Evolutionary conservation across 2,797 vertebrate genomes (phyloP).

Genomic region (Crax fasciolata): DNA sequence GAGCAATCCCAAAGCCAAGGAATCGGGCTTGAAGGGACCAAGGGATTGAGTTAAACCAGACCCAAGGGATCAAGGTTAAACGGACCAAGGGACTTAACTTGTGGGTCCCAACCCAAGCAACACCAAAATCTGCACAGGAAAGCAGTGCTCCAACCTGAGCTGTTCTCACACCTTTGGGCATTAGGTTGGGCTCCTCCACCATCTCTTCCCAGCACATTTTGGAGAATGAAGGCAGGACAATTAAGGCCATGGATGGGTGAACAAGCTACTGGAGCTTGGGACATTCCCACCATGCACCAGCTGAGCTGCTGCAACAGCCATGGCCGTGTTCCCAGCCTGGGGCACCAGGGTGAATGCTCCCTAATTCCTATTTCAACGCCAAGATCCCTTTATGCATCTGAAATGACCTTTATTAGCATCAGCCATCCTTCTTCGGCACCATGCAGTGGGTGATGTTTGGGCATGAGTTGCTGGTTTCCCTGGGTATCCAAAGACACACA

Average conservation of each 20-base stretch:
- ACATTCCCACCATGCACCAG: not conserved
- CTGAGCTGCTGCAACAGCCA: too few relatives aligned
- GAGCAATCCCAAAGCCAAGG: not conserved
- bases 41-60: not conserved
- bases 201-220: not conserved
- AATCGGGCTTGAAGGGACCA: fast-evolving
- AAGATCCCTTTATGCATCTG: not conserved
- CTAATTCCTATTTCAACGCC: too few relatives aligned
- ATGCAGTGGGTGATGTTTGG: not conserved
- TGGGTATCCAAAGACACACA: fast-evolving
- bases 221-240: not conserved
- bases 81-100: fast-evolving
- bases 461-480: not conserved
- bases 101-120: fast-evolving
- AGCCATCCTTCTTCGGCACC: fast-evolving
- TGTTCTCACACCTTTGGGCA: not conserved
- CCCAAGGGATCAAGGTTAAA: fast-evolving
- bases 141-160: not conserved
- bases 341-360: too few relatives aligned
- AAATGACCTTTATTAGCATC: fast-evolving
- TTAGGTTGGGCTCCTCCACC: not conserved
- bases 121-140: not conserved
- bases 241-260: not conserved
- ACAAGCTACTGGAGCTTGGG: not conserved
- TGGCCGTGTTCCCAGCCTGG: too few relatives aligned